Base-by-base conservation (phyloP, 1,140 invertebrate species). In the Drosophila hydei region DNA sequence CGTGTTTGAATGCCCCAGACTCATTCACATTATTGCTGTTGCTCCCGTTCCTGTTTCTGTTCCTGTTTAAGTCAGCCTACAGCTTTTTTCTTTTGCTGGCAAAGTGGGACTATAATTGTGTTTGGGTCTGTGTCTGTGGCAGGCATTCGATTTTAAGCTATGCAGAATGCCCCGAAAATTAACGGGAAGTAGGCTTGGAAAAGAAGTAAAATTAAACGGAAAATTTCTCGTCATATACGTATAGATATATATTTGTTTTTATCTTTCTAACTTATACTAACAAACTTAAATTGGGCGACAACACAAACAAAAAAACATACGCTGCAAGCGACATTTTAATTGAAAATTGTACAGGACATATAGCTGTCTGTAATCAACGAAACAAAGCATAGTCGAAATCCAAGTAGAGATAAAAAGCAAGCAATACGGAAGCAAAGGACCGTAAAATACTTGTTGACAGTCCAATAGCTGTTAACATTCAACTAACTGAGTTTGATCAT, bases 281-380 rank as follows among this genome's bases (percentile, higher is more conserved):
- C n/a, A n/a, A n/a, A n/a, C n/a, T n/a, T n/a, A n/a, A n/a, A n/a
- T n/a, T n/a, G 33, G 30, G 65, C 50, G 25, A 21, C 61, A 30
- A 54, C n/a, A n/a, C n/a, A 50, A 64, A 55, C 5, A 63, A 11
- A 38, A 67, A 60, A 51, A 61, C 54, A 14, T 60, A 59, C 52
- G 54, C 62, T 88, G 52, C 33, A 47, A 72, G 81, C 83, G 63
- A 77, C 83, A 78, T 81, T 85, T 85, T 85, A 85, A 85, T 85
- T 85, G 81, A 85, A 85, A 85, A 33, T 11, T 88, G 63, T 69
- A 55, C 70, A 54, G 72, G 45, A 21, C 63, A 59, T 72, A 48
- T 67, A n/a, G 50, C 61, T 79, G 81, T 88, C 61, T 79, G 81
- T 88, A 81, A 88, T 78, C 77, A 87, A 83, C 51, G 48, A 51